Evolutionary conservation across 1,140 invertebrate genomes (phyloP).

Genomic region (Trichonephila clavata): DNA sequence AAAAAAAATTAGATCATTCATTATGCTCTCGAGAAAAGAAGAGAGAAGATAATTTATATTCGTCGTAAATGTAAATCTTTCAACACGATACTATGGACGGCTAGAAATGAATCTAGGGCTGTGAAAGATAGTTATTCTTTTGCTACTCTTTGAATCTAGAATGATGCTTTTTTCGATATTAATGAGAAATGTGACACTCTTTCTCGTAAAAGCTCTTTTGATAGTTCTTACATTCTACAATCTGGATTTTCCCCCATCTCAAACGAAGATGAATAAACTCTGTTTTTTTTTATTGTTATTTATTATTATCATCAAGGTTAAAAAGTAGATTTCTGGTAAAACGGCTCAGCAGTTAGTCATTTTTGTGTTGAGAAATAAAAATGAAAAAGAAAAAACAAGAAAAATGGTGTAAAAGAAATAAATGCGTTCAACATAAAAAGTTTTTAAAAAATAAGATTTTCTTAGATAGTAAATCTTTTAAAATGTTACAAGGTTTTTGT

Average conservation of each 20-base stretch:
- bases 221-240: constrained; percentile 13
- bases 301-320: constrained; percentile 29
- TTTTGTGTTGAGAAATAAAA: neutral
- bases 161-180: constrained; percentile 41
- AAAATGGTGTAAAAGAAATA: neutral
- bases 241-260: constrained; percentile 17
- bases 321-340: constrained; percentile 35
- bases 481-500: neutral
- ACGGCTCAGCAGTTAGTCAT: constrained; percentile 10
- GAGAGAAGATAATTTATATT: constrained; percentile 45
- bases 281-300: neutral
- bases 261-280: constrained; percentile 9
- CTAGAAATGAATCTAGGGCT: constrained; percentile 48
- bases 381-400: neutral
- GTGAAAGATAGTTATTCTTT: constrained; percentile 44
- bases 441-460: neutral
- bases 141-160: neutral
- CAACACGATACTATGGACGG: constrained; percentile 43
- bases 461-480: constrained; percentile 8
- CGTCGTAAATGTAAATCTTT: constrained; percentile 52
- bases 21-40: constrained; percentile 15
- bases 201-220: constrained; percentile 37
- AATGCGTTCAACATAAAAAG: neutral
- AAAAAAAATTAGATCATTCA: neutral
- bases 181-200: constrained; percentile 47